These are phyloP conservation scores for Nyctibius bracteatus DNA, from an alignment of 2,113 vertebrate species.

Conservation along the genomic window DNA sequence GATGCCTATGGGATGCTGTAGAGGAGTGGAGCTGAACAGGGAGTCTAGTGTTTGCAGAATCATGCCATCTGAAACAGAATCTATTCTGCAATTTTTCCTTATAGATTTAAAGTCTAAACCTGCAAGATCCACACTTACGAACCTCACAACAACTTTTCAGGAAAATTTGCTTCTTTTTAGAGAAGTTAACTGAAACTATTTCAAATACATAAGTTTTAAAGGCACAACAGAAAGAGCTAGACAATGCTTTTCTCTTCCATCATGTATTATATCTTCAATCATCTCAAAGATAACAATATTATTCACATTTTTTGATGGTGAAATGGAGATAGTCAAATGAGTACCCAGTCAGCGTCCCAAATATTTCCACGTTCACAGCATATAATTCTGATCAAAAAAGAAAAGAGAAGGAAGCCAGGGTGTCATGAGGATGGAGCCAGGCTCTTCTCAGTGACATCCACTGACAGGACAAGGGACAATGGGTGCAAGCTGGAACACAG, in stretches of 20 bases:
- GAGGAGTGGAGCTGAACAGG: neutral
- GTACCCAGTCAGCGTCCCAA: neutral
- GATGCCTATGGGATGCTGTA: neutral
- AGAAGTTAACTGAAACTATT: neutral
- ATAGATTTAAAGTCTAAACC: neutral
- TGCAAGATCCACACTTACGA: neutral
- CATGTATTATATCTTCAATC: rapidly evolving
- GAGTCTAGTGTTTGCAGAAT: neutral
- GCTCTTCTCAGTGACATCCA: too few species aligned
- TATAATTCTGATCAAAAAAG: neutral
- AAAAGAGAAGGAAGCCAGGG: neutral
- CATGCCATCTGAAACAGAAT: neutral
- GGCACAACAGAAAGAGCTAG: neutral
- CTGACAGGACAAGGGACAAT: too few species aligned
- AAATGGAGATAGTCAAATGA: neutral
- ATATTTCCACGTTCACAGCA: neutral
- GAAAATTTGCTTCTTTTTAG: neutral
- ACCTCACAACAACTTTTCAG: neutral
- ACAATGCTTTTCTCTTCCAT: neutral
- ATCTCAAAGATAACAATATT: neutral
- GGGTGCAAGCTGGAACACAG: too few species aligned
- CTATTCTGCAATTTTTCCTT: neutral
- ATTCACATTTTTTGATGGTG: neutral
- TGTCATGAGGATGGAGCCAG: too few species aligned
- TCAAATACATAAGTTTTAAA: neutral